Conservation (phyloP, 1,140 invertebrate genomes). For the Dinoponera quadriceps region DNA sequence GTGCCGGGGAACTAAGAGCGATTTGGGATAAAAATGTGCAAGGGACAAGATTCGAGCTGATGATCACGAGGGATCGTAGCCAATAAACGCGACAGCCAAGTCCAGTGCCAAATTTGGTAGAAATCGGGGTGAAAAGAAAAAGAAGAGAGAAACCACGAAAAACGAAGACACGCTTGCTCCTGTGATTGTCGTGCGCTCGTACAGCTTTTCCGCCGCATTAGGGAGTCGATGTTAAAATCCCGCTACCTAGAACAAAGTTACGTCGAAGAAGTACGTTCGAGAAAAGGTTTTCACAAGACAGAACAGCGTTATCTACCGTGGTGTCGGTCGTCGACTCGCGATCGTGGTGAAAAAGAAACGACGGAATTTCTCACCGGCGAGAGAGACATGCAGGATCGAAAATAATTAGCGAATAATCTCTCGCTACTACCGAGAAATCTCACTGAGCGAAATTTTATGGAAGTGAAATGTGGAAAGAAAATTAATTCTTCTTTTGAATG, state of each 20-base stretch:
- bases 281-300: not conserved
- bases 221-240: conserved; percentile 46
- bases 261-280: not conserved
- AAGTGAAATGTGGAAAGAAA: no score
- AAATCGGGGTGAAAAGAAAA: no score
- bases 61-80: conserved; percentile 29
- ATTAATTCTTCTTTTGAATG: no score
- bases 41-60: not conserved
- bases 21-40: conserved; percentile 2
- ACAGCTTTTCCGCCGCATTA: conserved; percentile 51
- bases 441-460: no score
- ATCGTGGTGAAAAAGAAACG: not conserved
- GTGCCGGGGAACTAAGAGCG: not conserved
- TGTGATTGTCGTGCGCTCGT: conserved; percentile 48
- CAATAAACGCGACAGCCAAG: conserved; percentile 53
- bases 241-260: conserved; percentile 35
- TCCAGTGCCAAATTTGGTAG: conserved; percentile 67
- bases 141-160: conserved; percentile 14
- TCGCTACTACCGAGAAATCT: not conserved
- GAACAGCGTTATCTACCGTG: not conserved
- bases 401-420: no score
- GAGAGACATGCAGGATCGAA: not conserved
- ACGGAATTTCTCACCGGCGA: not conserved
- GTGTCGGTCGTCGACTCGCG: not conserved
- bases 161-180: conserved; percentile 34